phyloP scores from a whole-genome alignment of 2,113 vertebrate genomes.

The Gadus macrocephalus region DNA sequence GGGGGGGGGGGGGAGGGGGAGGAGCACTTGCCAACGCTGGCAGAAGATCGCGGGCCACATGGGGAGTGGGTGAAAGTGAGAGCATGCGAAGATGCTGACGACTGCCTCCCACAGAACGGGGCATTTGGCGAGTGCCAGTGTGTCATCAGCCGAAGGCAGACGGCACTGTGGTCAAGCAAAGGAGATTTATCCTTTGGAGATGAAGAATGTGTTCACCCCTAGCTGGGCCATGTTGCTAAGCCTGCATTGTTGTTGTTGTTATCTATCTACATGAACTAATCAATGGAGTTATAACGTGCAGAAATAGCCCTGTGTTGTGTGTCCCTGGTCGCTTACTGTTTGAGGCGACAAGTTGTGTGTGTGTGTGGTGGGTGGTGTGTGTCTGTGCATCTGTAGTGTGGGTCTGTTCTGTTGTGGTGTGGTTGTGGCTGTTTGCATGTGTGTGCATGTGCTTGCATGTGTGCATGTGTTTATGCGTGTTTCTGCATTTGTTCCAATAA shows the following conservation, averaged over 20 bases:
- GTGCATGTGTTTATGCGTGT: neutral
- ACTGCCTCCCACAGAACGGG: slow-evolving; percentile 36
- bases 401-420: no score
- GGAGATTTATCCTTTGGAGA: slow-evolving; percentile 4
- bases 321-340: no score
- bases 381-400: no score
- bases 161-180: slow-evolving; percentile 37
- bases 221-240: no score
- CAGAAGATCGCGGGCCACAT: slow-evolving; percentile 46
- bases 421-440: no score
- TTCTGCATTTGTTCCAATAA: neutral
- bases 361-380: no score
- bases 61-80: slow-evolving; percentile 58
- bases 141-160: slow-evolving; percentile 43
- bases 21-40: slow-evolving; percentile 36
- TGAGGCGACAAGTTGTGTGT: no score
- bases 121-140: slow-evolving; percentile 35
- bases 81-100: slow-evolving; percentile 56
- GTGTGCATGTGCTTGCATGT: neutral
- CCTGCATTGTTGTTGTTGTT: no score
- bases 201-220: no score
- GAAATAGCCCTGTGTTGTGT: no score
- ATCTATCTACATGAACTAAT: no score
- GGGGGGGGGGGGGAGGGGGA: neutral
- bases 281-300: no score